A percentile compares a stretch with the other conserved stretches of the same genome.
phyloP scores from a whole-genome alignment of 1,140 invertebrate genomes.

The Venustaconcha ellipsiformis region DNA sequence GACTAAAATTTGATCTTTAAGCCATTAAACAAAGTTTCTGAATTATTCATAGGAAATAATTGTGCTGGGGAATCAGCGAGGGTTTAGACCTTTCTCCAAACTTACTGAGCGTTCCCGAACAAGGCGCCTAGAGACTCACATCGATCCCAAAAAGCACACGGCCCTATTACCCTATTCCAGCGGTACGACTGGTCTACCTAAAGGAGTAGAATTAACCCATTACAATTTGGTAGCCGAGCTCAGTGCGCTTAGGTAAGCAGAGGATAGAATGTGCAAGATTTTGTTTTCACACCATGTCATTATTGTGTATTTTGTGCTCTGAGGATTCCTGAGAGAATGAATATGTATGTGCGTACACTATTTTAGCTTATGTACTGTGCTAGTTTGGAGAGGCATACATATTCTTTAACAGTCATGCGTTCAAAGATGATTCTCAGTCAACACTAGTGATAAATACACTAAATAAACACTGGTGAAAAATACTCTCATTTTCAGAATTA shows the following conservation, averaged over 20 bases:
- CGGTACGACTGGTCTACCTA: conserved; percentile 62
- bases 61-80: conserved; percentile 20
- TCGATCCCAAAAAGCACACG: conserved; percentile 42
- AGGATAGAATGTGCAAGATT: neutral
- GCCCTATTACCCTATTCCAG: conserved; percentile 68
- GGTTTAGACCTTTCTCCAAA: conserved; percentile 7
- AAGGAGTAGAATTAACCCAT: conserved; percentile 61
- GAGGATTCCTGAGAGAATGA: neutral
- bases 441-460: too few relatives aligned
- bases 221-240: conserved; percentile 55
- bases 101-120: neutral
- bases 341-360: neutral
- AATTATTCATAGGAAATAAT: conserved; percentile 69
- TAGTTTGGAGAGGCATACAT: neutral
- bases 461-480: too few relatives aligned
- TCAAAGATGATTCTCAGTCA: too few relatives aligned
- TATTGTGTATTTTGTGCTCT: too few relatives aligned
- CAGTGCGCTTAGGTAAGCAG: conserved; percentile 34
- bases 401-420: too few relatives aligned
- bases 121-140: neutral
- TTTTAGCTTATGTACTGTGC: neutral
- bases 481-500: too few relatives aligned
- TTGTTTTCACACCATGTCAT: neutral
- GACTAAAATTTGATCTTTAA: too few relatives aligned
- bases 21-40: too few relatives aligned